phyloP scores from a whole-genome alignment of 1,140 invertebrate genomes.

The Lepidotrigona ventralis region DNA sequence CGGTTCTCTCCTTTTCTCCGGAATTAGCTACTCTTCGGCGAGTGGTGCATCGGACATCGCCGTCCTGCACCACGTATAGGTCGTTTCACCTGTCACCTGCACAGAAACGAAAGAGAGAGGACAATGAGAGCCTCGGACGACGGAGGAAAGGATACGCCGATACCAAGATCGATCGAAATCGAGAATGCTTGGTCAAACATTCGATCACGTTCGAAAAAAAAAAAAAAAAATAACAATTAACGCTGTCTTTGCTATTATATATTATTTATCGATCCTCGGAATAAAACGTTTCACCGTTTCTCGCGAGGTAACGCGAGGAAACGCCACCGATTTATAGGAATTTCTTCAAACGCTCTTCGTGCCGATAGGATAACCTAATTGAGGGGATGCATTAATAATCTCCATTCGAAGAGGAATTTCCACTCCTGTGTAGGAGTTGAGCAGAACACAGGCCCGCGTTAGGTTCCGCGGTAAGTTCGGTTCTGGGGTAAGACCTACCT shows the following conservation, averaged over 20 bases:
- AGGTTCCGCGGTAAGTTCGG: conserved; percentile 34
- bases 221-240: not conserved
- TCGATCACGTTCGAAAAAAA: not conserved
- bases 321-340: too few species aligned
- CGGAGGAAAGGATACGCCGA: conserved; percentile 58
- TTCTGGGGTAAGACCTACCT: conserved; percentile 46
- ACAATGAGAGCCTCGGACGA: conserved; percentile 56
- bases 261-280: not conserved
- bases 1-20: conserved; percentile 58
- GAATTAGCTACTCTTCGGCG: conserved; percentile 64
- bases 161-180: conserved; percentile 49
- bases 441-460: conserved; percentile 25
- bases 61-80: conserved; percentile 62
- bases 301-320: not conserved
- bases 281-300: not conserved
- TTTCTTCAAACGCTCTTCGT: not conserved
- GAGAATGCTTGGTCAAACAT: not conserved
- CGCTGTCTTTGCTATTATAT: not conserved
- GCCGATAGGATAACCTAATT: not conserved
- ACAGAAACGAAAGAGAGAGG: conserved; percentile 66
- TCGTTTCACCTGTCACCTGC: conserved; percentile 68
- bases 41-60: too few species aligned
- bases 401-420: conserved; percentile 17
- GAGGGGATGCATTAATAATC: not conserved
- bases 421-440: not conserved